Base-by-base conservation (phyloP, 2,113 vertebrate species). In the Chaetodon trifascialis region DNA sequence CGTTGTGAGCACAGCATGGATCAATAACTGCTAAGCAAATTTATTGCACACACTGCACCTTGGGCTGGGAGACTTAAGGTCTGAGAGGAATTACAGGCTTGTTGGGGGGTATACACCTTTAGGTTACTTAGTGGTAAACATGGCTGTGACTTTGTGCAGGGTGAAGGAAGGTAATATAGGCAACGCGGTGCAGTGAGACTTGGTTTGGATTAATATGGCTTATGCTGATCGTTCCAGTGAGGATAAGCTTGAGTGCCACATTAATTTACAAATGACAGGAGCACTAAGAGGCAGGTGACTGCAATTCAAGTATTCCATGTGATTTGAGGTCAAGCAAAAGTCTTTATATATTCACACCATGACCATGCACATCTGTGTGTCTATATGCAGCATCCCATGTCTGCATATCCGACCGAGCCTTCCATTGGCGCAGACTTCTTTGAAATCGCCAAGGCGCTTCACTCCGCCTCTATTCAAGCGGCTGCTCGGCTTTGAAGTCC, bases 401-500 rank as follows among this genome's bases (percentile, higher is more conserved):
- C 51, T 64, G 58, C 38, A 6, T 44, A 12, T 66, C 34, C 36
- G 76, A 60, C 30, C 46, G 34, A 1, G 47, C 47, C 80, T 63
- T 63, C 73, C 52, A 60, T 51, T 60, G 68, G 30, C 5, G 16
- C 82, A 19, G 46, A 51, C 63, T 15, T 79, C 66, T 79, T 79
- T 88, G 55, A 85, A 89, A 85, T 73, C 84, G 59, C 76, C 56
- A 42, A 67, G 76, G 64, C 17, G 70, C 69, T 71, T 82, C 88
- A 74, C 42, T 40, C 68, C 7, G 71, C 75, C 75, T 76, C 85
- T 79, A 84, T 90, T 86, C 80, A 81, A 73, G 83, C 82, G 65
- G 62, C 66, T n/a, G 63, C 14, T 76, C 60, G 12, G 25, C 91
- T 93, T 94, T 93, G 91, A 93, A 90, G 91, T 87, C 90, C 91